These are phyloP conservation scores for Artemia sp. DNA, from an alignment of 2,888 invertebrate species.

Conservation along the genomic window DNA sequence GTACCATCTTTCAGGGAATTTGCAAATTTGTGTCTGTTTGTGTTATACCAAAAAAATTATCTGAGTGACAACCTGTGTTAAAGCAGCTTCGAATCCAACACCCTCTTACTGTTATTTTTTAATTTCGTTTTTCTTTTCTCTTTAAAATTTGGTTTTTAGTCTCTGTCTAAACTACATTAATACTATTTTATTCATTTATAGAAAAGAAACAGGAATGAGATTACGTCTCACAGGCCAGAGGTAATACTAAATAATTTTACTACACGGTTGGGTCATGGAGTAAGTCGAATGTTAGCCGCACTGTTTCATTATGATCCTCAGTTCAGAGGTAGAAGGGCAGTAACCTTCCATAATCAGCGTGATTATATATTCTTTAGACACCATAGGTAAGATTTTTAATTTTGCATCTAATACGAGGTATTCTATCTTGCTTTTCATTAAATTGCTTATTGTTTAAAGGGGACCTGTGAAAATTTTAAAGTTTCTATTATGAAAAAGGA, in stretches of 20 bases:
- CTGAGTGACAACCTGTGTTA: too few species aligned
- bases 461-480: too few species aligned
- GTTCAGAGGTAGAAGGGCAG: conserved; percentile 76
- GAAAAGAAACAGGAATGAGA: conserved; percentile 47
- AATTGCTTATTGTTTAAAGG: too few species aligned
- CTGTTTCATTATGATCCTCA: conserved; percentile 90
- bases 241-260: conserved; percentile 88
- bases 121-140: too few species aligned
- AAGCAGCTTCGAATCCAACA: too few species aligned
- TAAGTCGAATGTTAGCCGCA: conserved; percentile 81
- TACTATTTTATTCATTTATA: conserved; percentile 18
- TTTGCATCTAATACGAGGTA: too few species aligned
- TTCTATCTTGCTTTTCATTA: too few species aligned
- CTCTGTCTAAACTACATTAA: neutral
- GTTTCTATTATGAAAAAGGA: too few species aligned
- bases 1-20: too few species aligned
- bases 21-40: too few species aligned
- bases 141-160: neutral
- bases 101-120: too few species aligned
- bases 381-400: conserved; percentile 47
- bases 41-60: too few species aligned
- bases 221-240: conserved; percentile 78
- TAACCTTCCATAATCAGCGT: conserved; percentile 96
- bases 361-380: conserved; percentile 98
- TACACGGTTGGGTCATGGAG: conserved; percentile 73